A percentile compares a stretch with the other conserved stretches of the same genome.
These are phyloP conservation scores for Torymus texanus DNA, from an alignment of 2,888 invertebrate genomes.

Conservation along the genomic window DNA sequence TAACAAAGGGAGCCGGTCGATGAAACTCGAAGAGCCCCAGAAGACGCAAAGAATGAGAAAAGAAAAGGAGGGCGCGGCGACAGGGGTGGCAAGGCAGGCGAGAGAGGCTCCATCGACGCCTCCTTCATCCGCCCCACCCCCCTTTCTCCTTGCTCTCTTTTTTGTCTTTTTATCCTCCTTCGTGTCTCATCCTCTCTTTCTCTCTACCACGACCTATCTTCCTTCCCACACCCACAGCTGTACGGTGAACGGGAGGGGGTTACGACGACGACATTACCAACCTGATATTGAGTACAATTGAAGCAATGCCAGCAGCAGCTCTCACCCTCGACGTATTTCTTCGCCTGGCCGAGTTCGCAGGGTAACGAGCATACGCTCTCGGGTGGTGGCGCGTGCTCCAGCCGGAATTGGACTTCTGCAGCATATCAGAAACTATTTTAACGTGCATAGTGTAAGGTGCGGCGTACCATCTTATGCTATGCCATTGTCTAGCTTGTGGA, in stretches of 20 bases:
- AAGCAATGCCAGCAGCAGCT: constrained; percentile 97
- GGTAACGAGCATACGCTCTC: constrained; percentile 94
- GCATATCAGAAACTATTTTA: constrained; percentile 43
- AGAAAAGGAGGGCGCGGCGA: background rate
- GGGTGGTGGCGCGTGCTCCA: constrained; percentile 86
- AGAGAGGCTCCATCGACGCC: constrained; percentile 46
- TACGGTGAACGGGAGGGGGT: background rate
- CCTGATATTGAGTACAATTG: constrained; percentile 92
- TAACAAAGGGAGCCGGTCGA: constrained; percentile 40
- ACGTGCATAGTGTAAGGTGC: constrained; percentile 28
- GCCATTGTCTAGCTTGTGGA: constrained; percentile 26
- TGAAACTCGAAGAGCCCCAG: constrained; percentile 46
- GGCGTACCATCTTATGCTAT: background rate
- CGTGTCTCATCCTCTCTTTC: background rate
- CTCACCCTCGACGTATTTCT: constrained; percentile 94
- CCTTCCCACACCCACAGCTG: too few species aligned
- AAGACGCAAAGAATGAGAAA: constrained; percentile 29
- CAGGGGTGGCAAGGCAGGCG: background rate
- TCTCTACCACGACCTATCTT: background rate
- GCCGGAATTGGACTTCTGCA: constrained; percentile 88
- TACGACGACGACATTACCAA: constrained; percentile 55
- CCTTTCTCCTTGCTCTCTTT: background rate
- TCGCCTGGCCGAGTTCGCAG: constrained; percentile 92
- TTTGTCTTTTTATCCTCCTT: constrained; percentile 24
- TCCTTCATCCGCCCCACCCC: background rate